Evolutionary conservation across 2,113 vertebrate genomes (phyloP), one percentile per base, ranked within the genome.

Genomic region (Pachyramphus minor): DNA sequence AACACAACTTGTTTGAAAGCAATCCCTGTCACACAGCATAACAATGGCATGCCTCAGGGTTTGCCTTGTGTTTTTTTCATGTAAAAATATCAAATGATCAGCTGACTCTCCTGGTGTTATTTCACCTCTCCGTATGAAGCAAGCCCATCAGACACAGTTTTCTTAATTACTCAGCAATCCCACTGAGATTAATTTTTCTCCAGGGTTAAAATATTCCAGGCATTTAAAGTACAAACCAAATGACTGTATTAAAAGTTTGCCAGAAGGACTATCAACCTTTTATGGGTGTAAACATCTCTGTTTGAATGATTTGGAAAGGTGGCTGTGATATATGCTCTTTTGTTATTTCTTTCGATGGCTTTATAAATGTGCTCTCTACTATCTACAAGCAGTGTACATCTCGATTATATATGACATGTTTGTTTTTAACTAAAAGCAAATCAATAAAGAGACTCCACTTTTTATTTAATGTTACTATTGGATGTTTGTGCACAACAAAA

Each of bases 131-230:
- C 35, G 68, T 69, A 84, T 59, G 91, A 95, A 86, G 77, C 81
- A 80, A 91, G 66, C 8, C 63, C 60, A 95, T 91, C 84, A 85
- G 88, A 96, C 79, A 92, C 37, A 76, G 37, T 93, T 93, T 87
- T 83, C 82, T 96, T 97, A 96, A 95, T 96, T 95, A 94, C 86
- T 93, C 87, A 80, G 93, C 79, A 83, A 92, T 95, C 95, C 97
- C 69, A 55, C 41, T 74, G 94, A 96, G 95, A 92, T 82, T 92
- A 52, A 93, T 93, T 97, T 97, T 87, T 87, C 84, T 96, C 69
- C 22, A 17, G 73, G 91, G 79, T 90, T 93, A 91, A 95, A 96
- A 87, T 59, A 69, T 33, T 90, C 78, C 81, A 91, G 64, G 45
- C 42, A 79, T 87, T 82, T 93, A 94, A 89, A 95, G 56, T 50